Evolutionary conservation across 2,797 vertebrate species (phyloP).

Genomic region (Pantherophis vulpinus): DNA sequence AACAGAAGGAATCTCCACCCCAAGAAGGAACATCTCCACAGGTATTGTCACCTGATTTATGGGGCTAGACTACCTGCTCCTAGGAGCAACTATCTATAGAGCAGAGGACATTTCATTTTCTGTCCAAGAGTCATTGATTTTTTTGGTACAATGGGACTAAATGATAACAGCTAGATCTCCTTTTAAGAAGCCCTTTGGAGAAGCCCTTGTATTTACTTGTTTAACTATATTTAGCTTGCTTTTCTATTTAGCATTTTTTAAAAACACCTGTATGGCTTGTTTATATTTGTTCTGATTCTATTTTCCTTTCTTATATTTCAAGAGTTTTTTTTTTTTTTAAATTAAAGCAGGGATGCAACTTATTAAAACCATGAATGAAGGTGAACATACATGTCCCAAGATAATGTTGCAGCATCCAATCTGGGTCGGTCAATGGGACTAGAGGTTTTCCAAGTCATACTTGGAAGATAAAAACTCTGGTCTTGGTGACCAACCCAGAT

Average conservation of each 20-base stretch:
- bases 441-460: no score
- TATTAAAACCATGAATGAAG: background rate
- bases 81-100: background rate
- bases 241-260: background rate
- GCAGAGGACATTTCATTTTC: background rate
- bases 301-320: background rate
- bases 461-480: no score
- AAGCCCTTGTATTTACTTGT: background rate
- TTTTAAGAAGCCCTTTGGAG: background rate
- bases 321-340: background rate
- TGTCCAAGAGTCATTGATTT: background rate
- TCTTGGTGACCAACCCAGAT: no score
- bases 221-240: background rate
- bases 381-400: no score
- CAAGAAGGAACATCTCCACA: background rate
- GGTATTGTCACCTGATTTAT: background rate
- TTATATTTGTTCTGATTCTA: background rate
- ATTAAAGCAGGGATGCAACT: background rate
- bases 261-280: background rate
- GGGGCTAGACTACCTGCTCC: background rate
- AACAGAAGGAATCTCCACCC: background rate
- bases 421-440: no score
- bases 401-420: no score
- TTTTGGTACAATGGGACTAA: background rate
- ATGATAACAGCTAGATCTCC: background rate